Conservation (phyloP, 2,113 vertebrate genomes). For the Colossoma macropomum region DNA sequence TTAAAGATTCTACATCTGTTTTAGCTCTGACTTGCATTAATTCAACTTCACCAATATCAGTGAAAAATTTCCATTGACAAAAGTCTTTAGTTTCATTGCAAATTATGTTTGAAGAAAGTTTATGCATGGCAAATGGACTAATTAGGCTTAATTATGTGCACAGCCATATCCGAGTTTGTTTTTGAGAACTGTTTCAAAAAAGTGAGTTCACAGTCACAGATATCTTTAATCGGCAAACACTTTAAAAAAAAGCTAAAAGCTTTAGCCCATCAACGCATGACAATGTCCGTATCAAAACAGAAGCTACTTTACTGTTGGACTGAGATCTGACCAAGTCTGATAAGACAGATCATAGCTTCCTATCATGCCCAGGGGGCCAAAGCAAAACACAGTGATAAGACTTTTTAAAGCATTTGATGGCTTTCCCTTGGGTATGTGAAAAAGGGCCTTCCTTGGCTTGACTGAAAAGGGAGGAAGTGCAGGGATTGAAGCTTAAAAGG, state of each 20-base stretch:
- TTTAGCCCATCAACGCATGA: background rate
- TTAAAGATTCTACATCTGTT: background rate
- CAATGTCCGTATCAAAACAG: background rate
- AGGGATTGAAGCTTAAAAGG: background rate
- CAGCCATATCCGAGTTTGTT: background rate
- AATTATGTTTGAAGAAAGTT: background rate
- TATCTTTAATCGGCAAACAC: background rate
- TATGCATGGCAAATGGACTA: background rate
- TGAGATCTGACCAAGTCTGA: background rate
- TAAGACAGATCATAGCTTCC: constrained; percentile 8
- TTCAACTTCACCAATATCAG: background rate
- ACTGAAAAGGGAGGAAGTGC: background rate
- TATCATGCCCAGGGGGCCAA: background rate
- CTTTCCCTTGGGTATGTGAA: background rate
- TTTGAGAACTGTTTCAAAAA: background rate
- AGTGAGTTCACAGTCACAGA: background rate
- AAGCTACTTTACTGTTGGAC: background rate
- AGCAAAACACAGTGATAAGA: background rate
- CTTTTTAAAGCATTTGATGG: background rate
- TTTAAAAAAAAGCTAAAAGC: background rate
- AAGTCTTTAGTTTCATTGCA: background rate
- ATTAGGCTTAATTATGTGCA: background rate
- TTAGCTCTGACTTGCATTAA: constrained; percentile 18
- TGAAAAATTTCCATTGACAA: background rate
- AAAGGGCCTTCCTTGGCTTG: background rate